A percentile compares a stretch with the other conserved stretches of the same genome.
phyloP scores from a whole-genome alignment of 2,888 invertebrate genomes.

The Loripinus fragilis region DNA sequence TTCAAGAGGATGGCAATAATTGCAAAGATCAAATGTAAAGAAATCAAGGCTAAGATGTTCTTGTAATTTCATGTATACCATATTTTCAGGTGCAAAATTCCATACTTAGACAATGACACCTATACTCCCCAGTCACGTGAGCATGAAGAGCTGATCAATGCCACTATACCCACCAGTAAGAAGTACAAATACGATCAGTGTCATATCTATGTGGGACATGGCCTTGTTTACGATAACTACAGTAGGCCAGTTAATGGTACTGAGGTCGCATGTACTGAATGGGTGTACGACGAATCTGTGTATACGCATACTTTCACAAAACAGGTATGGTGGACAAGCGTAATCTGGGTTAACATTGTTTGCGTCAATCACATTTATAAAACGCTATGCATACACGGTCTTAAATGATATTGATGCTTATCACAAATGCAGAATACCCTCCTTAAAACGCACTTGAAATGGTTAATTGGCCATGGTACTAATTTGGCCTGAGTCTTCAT shows the following conservation, averaged over 20 bases:
- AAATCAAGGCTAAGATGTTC: too few relatives aligned
- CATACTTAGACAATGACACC: slow-evolving; percentile 49
- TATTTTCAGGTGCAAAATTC: slow-evolving; percentile 52
- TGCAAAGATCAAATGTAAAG: too few relatives aligned
- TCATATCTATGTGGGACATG: slow-evolving; percentile 30
- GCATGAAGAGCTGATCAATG: slow-evolving; percentile 32
- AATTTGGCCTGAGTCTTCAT: too few relatives aligned
- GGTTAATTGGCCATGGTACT: too few relatives aligned
- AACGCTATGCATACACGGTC: too few relatives aligned
- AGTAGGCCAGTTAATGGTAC: slow-evolving; percentile 23
- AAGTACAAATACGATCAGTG: slow-evolving; percentile 46
- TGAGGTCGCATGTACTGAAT: slow-evolving; percentile 49
- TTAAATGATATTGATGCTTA: too few relatives aligned
- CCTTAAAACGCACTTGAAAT: too few relatives aligned
- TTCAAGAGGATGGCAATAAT: too few relatives aligned
- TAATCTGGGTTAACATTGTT: too few relatives aligned
- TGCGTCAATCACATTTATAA: too few relatives aligned
- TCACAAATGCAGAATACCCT: too few relatives aligned
- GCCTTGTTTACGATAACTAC: slow-evolving; percentile 19
- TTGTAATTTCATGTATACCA: too few relatives aligned
- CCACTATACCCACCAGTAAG: slow-evolving; percentile 35
- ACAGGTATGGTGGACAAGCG: slow-evolving; percentile 43
- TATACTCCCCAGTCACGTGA: slow-evolving; percentile 30
- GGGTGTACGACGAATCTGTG: slow-evolving; percentile 59
- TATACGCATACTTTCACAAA: slow-evolving; percentile 55